Evolutionary conservation across 2,797 vertebrate species (phyloP), one percentile per base, ranked within the genome.

Genomic region (Nyctalus aviator): DNA sequence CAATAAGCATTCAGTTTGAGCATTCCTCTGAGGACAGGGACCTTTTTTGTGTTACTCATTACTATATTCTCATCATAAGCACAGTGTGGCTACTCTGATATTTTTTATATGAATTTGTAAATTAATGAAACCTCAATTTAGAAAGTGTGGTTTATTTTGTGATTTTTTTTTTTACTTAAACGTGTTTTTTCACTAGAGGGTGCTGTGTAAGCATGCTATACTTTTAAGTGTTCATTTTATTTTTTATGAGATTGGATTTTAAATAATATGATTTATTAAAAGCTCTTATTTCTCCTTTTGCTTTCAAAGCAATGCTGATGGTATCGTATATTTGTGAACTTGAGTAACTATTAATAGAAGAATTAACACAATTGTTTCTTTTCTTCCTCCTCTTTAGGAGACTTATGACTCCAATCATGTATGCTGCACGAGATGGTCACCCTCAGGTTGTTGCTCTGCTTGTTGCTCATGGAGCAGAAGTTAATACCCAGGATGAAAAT

Each of bases 371-470:
- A 35, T 3, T 90, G 13, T 75, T 78, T 96, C 85, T 73, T 68
- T 62, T 10, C 53, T 83, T n/a, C 8, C 75, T 97, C 85, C 88
- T 89, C 92, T 81, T 41, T 92, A 99, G 99, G 93, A 98, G 96
- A 94, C 97, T 97, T 21, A 99, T 99, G 98, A 99, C 99, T 27
- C 98, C 99, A 3, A 85, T 99, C 96, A 99, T 99, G 99, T 98
- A 99, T 82, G 99, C 99, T 66, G 99, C 99, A 64, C 98, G 98
- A 82, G 98, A 98, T 4, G 99, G 99, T 30, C 98, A 98, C 97
- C 91, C 98, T 95, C 99, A 98, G 25, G 98, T 99, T 68, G 98
- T 99, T 96, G 98, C 98, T 98, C 97, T 99, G 88, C 98, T 99
- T 97, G 98, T 98, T 11, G 99, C 98, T 92, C 97, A 98, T 32